A percentile compares a stretch with the other conserved stretches of the same genome.
phyloP scores from a whole-genome alignment of 2,888 invertebrate genomes.

The Crioceris asparagi region DNA sequence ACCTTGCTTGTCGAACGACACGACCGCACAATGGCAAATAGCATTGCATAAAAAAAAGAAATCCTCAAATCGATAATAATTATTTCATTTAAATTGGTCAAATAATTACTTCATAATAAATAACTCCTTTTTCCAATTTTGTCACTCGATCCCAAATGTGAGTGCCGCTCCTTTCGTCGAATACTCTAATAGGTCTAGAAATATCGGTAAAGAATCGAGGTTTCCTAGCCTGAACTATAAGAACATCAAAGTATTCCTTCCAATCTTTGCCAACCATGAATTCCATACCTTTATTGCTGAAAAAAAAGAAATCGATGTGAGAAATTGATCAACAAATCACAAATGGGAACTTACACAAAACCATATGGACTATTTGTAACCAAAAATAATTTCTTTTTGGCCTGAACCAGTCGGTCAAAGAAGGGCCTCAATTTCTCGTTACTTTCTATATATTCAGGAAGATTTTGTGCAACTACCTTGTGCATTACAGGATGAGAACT shows the following conservation, averaged over 20 bases:
- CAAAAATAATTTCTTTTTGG: conserved; percentile 81
- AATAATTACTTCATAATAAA: conserved; percentile 74
- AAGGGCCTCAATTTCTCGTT: conserved; percentile 63
- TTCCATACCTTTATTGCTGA: conserved; percentile 83
- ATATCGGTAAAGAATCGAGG: conserved; percentile 92
- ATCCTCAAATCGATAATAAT: neutral
- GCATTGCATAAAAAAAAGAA: too few relatives aligned
- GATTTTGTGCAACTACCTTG: conserved; percentile 71
- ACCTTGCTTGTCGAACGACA: too few relatives aligned
- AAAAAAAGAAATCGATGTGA: conserved; percentile 26
- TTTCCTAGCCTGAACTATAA: conserved; percentile 91
- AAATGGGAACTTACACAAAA: conserved; percentile 48
- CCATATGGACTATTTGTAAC: conserved; percentile 95
- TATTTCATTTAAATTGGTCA: neutral
- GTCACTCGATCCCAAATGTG: conserved; percentile 89
- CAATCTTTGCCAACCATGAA: conserved; percentile 80
- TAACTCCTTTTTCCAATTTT: conserved; percentile 72
- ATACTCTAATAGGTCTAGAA: conserved; percentile 81
- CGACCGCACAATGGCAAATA: too few relatives aligned
- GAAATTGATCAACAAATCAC: neutral
- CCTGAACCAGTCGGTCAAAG: conserved; percentile 61
- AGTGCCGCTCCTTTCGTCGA: conserved; percentile 67
- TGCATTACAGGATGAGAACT: conserved; percentile 86
- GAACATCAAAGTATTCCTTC: conserved; percentile 85
- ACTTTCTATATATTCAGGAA: conserved; percentile 67